Evolutionary conservation across 2,797 vertebrate species (phyloP).

Genomic region (Alfaro cultratus): DNA sequence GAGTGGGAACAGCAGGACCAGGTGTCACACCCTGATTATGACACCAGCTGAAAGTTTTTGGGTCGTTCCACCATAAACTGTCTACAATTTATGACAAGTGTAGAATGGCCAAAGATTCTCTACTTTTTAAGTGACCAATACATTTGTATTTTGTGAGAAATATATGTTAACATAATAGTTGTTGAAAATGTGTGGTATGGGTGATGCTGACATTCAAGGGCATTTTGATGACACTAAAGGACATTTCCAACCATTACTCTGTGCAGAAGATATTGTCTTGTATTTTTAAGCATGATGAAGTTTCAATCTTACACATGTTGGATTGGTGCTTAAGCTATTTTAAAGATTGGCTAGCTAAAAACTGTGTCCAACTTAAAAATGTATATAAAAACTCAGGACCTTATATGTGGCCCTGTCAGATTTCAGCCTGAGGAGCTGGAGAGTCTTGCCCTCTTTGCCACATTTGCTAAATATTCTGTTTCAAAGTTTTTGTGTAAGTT

Average conservation of each 20-base stretch:
- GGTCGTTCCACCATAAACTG: background rate
- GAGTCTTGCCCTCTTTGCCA: background rate
- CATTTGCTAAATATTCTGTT: background rate
- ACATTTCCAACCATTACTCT: background rate
- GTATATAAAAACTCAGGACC: background rate
- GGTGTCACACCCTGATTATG: too few species aligned
- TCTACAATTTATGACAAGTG: background rate
- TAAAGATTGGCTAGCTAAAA: background rate
- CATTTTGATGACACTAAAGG: background rate
- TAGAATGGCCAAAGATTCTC: background rate
- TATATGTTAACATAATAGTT: background rate
- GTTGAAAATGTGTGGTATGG: background rate
- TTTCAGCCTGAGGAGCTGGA: background rate
- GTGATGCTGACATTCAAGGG: background rate
- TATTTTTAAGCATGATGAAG: background rate
- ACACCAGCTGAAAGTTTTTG: background rate
- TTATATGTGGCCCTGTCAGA: background rate
- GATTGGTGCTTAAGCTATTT: background rate
- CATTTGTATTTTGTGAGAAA: background rate
- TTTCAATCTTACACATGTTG: background rate
- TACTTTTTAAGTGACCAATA: background rate
- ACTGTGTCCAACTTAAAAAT: background rate
- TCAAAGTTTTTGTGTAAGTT: background rate
- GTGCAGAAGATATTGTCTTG: background rate
- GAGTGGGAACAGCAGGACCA: too few species aligned